A percentile compares a stretch with the other conserved stretches of the same genome.
Evolutionary conservation across 2,888 invertebrate genomes (phyloP).

Genomic region (Cactoblastis cactorum): DNA sequence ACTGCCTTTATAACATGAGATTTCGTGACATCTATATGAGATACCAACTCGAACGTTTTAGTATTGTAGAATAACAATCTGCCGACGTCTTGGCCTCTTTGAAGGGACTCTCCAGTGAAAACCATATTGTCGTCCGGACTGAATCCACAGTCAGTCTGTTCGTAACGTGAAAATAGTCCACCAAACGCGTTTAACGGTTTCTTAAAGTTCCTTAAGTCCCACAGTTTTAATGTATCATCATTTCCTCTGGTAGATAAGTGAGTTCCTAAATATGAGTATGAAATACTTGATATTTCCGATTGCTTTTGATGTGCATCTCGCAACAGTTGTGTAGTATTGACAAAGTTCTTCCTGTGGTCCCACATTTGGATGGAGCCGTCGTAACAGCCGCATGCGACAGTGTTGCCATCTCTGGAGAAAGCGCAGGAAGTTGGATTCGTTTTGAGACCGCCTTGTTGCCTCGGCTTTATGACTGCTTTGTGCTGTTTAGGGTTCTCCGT

Average conservation of each 20-base stretch:
- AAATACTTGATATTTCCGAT: constrained; percentile 89
- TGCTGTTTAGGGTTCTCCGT: constrained; percentile 89
- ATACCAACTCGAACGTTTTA: constrained; percentile 85
- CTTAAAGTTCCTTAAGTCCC: constrained; percentile 93
- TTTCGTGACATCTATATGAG: constrained; percentile 86
- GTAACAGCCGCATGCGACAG: constrained; percentile 93
- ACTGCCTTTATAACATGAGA: constrained; percentile 92
- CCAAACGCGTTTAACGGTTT: constrained; percentile 84
- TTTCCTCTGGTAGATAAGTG: constrained; percentile 89
- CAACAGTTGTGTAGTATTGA: constrained; percentile 89
- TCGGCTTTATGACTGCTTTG: constrained; percentile 90
- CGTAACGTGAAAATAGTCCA: constrained; percentile 90
- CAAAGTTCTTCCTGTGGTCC: constrained; percentile 95
- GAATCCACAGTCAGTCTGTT: constrained; percentile 89
- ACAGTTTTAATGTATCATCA: constrained; percentile 96
- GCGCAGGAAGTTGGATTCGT: constrained; percentile 91
- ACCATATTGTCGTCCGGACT: constrained; percentile 96
- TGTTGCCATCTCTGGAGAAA: constrained; percentile 91
- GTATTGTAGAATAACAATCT: constrained; percentile 89
- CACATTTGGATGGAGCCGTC: constrained; percentile 99
- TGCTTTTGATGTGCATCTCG: constrained; percentile 90
- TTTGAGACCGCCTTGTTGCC: constrained; percentile 91
- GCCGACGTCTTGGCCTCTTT: constrained; percentile 82
- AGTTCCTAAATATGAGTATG: constrained; percentile 92
- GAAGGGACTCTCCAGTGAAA: constrained; percentile 91